Evolutionary conservation across 2,797 vertebrate genomes (phyloP), one percentile per base, ranked within the genome.

Genomic region (Crax fasciolata): DNA sequence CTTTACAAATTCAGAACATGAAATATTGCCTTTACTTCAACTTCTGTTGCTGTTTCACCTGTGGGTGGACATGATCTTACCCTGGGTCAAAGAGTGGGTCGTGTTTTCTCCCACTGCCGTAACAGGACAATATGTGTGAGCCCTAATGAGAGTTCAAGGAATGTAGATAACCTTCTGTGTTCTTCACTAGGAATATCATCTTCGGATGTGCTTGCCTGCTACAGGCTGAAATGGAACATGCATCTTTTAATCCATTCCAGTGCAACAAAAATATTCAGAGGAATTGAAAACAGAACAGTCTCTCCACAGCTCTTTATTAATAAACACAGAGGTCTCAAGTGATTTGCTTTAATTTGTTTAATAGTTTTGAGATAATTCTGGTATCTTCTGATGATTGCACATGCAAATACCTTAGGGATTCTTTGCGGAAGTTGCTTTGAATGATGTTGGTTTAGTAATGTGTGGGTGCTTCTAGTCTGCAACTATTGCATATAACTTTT

Each of bases 361-460:
- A 93, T 88, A 91, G 43, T 91, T 93, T 93, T 71, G 59, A 88
- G 63, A 65, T 70, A 73, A 76, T 96, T 92, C 55, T 65, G n/a
- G 3, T 89, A 17, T 78, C 48, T 82, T 62, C 48, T 84, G 38
- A 57, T 81, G 63, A 63, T 49, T 86, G 70, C 49, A 63, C 30
- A 39, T 79, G 51, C 39, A 81, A 73, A 63, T 92, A 66, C 38
- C 58, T 67, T 71, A 54, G 74, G 59, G 27, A 74, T 93, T 91
- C 48, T 63, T 84, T 73, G 25, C 2, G 6, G 66, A 92, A 96
- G 70, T 44, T 89, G 70, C 28, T 86, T 91, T 76, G 44, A 90
- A 76, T 67, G 25, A 9, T 91, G 12, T 35, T 79, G 18, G 9
- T 81, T 78, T 80, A 80, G 28, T 49, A 75, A 72, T 8, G 28